Evolutionary conservation across 2,888 invertebrate species (phyloP).

Genomic region (Rhopalosiphum nymphaeae): DNA sequence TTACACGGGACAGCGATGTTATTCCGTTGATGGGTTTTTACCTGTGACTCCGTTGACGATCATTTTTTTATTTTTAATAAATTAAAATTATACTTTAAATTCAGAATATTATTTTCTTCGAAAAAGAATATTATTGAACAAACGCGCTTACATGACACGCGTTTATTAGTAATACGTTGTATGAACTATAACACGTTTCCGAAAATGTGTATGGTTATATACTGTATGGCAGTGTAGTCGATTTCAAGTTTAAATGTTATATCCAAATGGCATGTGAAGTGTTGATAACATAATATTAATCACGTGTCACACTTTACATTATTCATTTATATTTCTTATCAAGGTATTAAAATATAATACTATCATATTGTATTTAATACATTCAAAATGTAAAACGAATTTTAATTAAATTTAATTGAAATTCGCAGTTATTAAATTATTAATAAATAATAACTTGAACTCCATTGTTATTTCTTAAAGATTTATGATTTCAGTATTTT

Average conservation of each 20-base stretch:
- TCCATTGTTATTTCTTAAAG: background rate
- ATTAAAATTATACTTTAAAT: background rate
- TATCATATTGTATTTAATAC: background rate
- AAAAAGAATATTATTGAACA: background rate
- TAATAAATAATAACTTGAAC: background rate
- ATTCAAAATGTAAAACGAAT: background rate
- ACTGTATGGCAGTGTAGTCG: background rate
- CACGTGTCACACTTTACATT: slow-evolving; percentile 13
- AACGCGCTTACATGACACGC: background rate
- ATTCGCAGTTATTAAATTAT: background rate
- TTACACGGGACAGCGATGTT: too few species aligned
- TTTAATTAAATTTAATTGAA: background rate
- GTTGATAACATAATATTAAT: background rate
- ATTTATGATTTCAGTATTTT: background rate
- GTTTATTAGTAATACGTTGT: background rate
- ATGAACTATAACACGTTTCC: background rate
- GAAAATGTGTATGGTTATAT: background rate
- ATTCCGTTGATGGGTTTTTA: background rate
- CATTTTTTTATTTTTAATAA: background rate
- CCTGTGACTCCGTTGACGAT: background rate
- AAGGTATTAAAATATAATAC: background rate
- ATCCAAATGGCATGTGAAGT: background rate
- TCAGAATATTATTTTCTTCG: background rate
- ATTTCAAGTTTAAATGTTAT: background rate
- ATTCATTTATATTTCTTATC: background rate